Evolutionary conservation across 2,888 invertebrate genomes (phyloP).

Genomic region (Ormyrus thymus): DNA sequence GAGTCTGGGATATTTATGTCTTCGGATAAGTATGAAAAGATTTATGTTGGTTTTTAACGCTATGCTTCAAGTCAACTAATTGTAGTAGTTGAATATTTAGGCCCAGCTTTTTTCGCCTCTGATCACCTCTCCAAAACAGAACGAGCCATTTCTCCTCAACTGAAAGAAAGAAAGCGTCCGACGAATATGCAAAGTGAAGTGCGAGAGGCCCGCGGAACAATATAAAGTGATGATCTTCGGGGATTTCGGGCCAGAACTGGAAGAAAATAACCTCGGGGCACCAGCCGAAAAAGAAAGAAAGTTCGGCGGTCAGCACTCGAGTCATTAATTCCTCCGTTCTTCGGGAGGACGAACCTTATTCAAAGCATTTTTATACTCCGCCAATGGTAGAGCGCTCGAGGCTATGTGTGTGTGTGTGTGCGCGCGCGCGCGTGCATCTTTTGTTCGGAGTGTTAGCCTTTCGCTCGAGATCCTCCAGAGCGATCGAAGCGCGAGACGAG

Average conservation of each 20-base stretch:
- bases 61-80: too few relatives aligned
- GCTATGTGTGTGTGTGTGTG: too few relatives aligned
- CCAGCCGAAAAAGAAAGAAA: neutral
- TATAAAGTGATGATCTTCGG: slow-evolving; percentile 36
- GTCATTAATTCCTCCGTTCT: slow-evolving; percentile 49
- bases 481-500: slow-evolving; percentile 12
- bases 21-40: too few relatives aligned
- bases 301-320: slow-evolving; percentile 49
- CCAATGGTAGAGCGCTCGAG: too few relatives aligned
- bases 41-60: too few relatives aligned
- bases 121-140: neutral
- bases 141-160: neutral
- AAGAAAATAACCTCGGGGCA: neutral
- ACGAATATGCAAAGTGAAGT: slow-evolving; percentile 39
- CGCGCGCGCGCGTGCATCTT: neutral
- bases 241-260: neutral
- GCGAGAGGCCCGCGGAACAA: slow-evolving; percentile 19
- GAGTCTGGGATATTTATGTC: too few relatives aligned
- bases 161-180: neutral
- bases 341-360: slow-evolving; percentile 42
- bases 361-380: slow-evolving; percentile 33
- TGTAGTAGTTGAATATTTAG: neutral
- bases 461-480: slow-evolving; percentile 10
- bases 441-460: slow-evolving; percentile 2
- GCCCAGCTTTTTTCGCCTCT: neutral